Evolutionary conservation across 2,797 vertebrate genomes (phyloP).

Genomic region (Gouania willdenowi): DNA sequence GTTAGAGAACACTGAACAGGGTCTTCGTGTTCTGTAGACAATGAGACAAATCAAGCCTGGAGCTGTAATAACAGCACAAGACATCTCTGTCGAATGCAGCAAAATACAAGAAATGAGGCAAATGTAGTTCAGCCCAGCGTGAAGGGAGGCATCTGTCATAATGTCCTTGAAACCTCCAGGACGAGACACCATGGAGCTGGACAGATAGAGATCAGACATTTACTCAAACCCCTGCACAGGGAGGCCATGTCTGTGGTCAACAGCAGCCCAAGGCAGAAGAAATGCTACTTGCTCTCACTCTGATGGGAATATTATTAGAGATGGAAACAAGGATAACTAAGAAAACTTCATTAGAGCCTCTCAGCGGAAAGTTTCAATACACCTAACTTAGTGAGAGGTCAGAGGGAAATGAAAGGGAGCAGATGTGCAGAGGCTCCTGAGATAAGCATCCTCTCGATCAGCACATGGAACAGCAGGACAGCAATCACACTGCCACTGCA

Average conservation of each 20-base stretch:
- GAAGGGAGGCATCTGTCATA: slow-evolving; percentile 28
- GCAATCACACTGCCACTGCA: not conserved
- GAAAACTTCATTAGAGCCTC: slow-evolving; percentile 25
- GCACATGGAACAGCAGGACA: slow-evolving; percentile 25
- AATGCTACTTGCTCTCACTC: not conserved
- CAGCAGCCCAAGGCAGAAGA: slow-evolving; percentile 13
- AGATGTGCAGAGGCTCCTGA: slow-evolving; percentile 20
- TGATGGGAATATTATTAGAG: slow-evolving; percentile 26
- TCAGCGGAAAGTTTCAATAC: slow-evolving; percentile 9
- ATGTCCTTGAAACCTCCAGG: slow-evolving; percentile 18
- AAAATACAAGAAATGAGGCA: slow-evolving; percentile 44
- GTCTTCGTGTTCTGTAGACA: slow-evolving; percentile 7
- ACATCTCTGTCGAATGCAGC: slow-evolving; percentile 13
- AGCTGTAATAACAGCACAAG: slow-evolving; percentile 36
- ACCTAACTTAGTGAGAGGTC: not conserved
- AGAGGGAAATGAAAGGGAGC: slow-evolving; percentile 38
- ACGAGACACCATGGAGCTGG: not conserved
- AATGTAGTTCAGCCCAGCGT: slow-evolving; percentile 21
- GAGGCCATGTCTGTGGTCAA: slow-evolving; percentile 9
- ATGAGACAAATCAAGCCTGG: slow-evolving; percentile 29
- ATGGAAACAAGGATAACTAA: slow-evolving; percentile 13
- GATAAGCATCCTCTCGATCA: slow-evolving; percentile 39
- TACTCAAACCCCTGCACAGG: slow-evolving; percentile 1
- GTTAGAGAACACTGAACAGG: not conserved
- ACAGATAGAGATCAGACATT: slow-evolving; percentile 5